Base-by-base conservation (phyloP, 2,888 invertebrate species). In the Eubasilissa splendida region DNA sequence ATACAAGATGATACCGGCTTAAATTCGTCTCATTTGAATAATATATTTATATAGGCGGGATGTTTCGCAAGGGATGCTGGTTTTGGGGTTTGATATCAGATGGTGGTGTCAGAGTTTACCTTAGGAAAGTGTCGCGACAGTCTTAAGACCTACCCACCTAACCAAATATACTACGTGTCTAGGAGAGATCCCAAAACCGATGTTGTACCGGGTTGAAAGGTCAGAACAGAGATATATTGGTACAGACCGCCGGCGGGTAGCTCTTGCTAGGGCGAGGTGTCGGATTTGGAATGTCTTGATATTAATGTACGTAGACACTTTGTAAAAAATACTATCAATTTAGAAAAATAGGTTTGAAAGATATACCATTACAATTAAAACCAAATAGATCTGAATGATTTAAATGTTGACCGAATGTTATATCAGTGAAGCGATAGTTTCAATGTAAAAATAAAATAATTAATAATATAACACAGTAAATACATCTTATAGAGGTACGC, bases 1-100 rank as follows among this genome's bases (percentile, higher is more conserved):
- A 60, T 60, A 14, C 22, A n/a, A 11, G 60, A 11, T 14, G 53
- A 53, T 31, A 53, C 14, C 59, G 80, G 76, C 76, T 70, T 75
- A 76, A 76, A 59, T 80, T 70, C 52, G 71, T 68, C 79, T 79
- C 80, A 77, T 83, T 81, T 83, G 81, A 83, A 83, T 83, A 83
- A 83, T 81, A 77, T 76, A 83, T 82, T 70, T 71, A 68, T 75
- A 68, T 74, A 73, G 74, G 70, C 66, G 77, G 77, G 71, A 60
- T 60, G 58, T 76, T 70, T 70, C 70, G 76, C 63, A 76, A 68
- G 75, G 66, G 79, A 70, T 22, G 70, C 54, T 14, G 70, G 53
- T 70, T 78, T 71, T 60, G 60, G 73, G 73, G 60, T 78, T 78
- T 58, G 63, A 75, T 79, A 79, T 79, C 75, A 75, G 79, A 79